These are phyloP conservation scores for Chrysotoxum bicinctum DNA, from an alignment of 2,888 invertebrate species.

Conservation along the genomic window DNA sequence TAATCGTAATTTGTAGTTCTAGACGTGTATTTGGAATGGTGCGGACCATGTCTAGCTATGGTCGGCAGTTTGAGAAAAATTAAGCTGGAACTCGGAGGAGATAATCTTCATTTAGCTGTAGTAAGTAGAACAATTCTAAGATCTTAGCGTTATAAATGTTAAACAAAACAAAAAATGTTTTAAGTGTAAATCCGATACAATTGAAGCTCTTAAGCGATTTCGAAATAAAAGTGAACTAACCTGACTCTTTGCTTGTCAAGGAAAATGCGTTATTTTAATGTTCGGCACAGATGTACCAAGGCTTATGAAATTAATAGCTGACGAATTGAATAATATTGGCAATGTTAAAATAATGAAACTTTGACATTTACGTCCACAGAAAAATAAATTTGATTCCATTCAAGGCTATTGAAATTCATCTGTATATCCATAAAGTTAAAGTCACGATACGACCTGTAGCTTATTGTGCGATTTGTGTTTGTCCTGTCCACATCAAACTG, in stretches of 20 bases:
- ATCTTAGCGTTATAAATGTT: not conserved
- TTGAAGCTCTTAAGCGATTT: constrained; percentile 88
- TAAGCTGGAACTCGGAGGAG: constrained; percentile 93
- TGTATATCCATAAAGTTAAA: too few relatives aligned
- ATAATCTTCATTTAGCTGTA: constrained; percentile 88
- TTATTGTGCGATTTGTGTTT: too few relatives aligned
- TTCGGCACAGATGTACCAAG: constrained; percentile 93
- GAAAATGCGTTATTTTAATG: constrained; percentile 89
- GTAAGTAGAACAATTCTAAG: constrained; percentile 74
- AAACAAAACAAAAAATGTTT: not conserved
- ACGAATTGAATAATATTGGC: constrained; percentile 85
- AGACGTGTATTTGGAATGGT: constrained; percentile 95
- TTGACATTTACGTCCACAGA: too few relatives aligned
- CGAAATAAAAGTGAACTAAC: constrained; percentile 93
- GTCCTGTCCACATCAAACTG: too few relatives aligned
- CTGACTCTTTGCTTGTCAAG: constrained; percentile 92
- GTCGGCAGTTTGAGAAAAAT: constrained; percentile 91
- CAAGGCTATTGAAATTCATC: too few relatives aligned
- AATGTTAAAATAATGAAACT: too few relatives aligned
- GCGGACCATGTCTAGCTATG: constrained; percentile 94
- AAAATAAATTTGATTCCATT: too few relatives aligned
- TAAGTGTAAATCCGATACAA: constrained; percentile 87
- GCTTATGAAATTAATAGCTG: constrained; percentile 86
- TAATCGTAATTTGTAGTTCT: constrained; percentile 83
- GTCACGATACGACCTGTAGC: too few relatives aligned